Conservation (phyloP, 2,888 invertebrate genomes). For the Agriopis marginaria region DNA sequence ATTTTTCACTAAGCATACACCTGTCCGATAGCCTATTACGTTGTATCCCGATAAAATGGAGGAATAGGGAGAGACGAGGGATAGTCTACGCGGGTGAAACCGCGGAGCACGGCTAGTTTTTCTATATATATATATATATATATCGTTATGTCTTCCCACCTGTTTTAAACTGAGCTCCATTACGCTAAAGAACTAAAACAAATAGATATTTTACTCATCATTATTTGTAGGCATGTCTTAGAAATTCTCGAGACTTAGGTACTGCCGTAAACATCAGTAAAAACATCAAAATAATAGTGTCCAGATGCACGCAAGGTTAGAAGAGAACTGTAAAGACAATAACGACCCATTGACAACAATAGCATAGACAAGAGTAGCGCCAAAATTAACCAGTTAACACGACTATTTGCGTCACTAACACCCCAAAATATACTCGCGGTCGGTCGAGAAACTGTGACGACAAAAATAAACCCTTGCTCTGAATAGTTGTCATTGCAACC, state of each 20-base stretch:
- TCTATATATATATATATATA: background rate
- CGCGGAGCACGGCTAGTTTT: background rate
- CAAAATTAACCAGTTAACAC: conserved; percentile 78
- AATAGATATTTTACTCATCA: background rate
- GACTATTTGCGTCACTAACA: conserved; percentile 83
- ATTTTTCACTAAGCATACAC: too few relatives aligned
- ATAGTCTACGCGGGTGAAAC: too few relatives aligned
- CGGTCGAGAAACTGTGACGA: conserved; percentile 75
- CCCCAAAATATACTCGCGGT: conserved; percentile 76
- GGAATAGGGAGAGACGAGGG: too few relatives aligned
- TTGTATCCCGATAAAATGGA: too few relatives aligned
- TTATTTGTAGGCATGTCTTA: background rate
- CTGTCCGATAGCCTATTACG: too few relatives aligned
- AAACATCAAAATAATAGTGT: conserved; percentile 46
- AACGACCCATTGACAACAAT: conserved; percentile 73
- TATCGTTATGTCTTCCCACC: background rate
- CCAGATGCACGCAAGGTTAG: conserved; percentile 43
- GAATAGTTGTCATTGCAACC: conserved; percentile 71
- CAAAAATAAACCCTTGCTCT: conserved; percentile 80
- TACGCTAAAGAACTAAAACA: background rate
- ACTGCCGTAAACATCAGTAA: conserved; percentile 35
- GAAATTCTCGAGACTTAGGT: background rate
- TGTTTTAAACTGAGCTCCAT: background rate
- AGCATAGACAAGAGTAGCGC: conserved; percentile 64
- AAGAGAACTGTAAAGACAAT: conserved; percentile 45